These are phyloP conservation scores for Brassicogethes aeneus DNA, from an alignment of 2,888 invertebrate species.

Conservation along the genomic window DNA sequence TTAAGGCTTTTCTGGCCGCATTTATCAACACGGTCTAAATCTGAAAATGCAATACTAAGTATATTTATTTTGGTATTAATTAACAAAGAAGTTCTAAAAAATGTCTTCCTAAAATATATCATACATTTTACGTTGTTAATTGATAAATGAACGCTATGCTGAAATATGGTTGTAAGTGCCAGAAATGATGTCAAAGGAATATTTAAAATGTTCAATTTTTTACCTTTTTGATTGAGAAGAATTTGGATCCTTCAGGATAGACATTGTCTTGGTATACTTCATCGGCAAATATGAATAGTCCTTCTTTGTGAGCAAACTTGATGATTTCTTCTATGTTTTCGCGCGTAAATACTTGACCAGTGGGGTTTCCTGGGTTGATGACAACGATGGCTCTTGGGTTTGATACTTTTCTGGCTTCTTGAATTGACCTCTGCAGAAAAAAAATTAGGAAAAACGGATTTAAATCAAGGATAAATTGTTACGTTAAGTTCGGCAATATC, in stretches of 20 bases:
- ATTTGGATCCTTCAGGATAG: slow-evolving; percentile 78
- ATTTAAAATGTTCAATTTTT: too few relatives aligned
- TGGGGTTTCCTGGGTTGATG: slow-evolving; percentile 99
- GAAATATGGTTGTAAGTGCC: too few relatives aligned
- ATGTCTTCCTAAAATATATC: too few relatives aligned
- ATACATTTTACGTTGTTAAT: too few relatives aligned
- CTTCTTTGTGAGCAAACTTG: slow-evolving; percentile 81
- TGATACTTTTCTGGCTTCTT: not conserved
- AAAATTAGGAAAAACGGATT: slow-evolving; percentile 43
- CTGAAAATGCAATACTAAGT: too few relatives aligned
- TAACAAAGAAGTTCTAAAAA: too few relatives aligned
- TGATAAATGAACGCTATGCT: too few relatives aligned
- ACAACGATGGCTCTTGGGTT: slow-evolving; percentile 68
- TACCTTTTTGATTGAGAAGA: slow-evolving; percentile 90
- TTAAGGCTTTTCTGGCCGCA: not conserved
- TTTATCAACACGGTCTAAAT: too few relatives aligned
- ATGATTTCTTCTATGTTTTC: slow-evolving; percentile 87
- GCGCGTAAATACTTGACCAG: slow-evolving; percentile 84
- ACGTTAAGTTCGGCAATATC: slow-evolving; percentile 70
- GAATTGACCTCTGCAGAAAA: slow-evolving; percentile 40
- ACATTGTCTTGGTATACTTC: slow-evolving; percentile 97
- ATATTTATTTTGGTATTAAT: too few relatives aligned
- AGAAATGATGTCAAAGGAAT: too few relatives aligned
- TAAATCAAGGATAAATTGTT: not conserved
- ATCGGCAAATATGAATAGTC: slow-evolving; percentile 82